These are phyloP conservation scores for Cecidostiba fungosa DNA, from an alignment of 2,888 invertebrate species.

Conservation along the genomic window DNA sequence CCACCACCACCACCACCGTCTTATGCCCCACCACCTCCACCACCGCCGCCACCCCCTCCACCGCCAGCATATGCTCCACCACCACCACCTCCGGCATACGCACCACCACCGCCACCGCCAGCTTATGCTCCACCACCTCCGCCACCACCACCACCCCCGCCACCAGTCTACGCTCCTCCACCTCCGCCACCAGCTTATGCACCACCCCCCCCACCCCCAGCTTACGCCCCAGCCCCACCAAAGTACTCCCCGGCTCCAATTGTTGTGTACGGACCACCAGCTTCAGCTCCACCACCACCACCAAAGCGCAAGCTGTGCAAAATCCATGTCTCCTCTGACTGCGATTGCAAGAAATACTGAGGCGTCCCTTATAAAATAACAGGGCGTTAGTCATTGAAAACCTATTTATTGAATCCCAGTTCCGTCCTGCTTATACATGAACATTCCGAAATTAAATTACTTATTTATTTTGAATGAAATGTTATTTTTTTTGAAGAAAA, in stretches of 20 bases:
- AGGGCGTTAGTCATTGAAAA: constrained; percentile 10
- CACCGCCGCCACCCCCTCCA: constrained; percentile 13
- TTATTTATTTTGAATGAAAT: constrained; percentile 40
- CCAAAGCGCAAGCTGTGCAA: constrained; percentile 35
- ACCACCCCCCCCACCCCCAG: background rate
- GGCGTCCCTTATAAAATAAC: background rate
- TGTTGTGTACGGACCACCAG: background rate
- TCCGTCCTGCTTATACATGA: background rate
- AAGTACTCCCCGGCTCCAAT: background rate
- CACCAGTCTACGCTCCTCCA: background rate
- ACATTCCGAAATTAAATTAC: constrained; percentile 32
- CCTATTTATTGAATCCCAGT: constrained; percentile 38
- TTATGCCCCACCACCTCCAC: constrained; percentile 7
- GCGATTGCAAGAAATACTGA: constrained; percentile 51
- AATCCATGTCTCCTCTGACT: constrained; percentile 40
- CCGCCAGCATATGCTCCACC: constrained; percentile 18
- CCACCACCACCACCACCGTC: constrained; percentile 19
- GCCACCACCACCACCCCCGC: background rate
- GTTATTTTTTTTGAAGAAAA: constrained; percentile 32
- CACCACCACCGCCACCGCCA: constrained; percentile 6
- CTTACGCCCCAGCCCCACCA: background rate
- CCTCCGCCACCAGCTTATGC: constrained; percentile 25
- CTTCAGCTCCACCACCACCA: background rate
- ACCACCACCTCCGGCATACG: background rate
- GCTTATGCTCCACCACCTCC: background rate